These are phyloP conservation scores for honey bee (Apis mellifera) DNA, from an alignment of 1,140 invertebrate genomes.

Conservation along the genomic window Amel_HAv3.1 CM009936.2:8138001-8138500, in stretches of 20 bases:
- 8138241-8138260: slow-evolving; percentile 1
- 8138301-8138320: slow-evolving; percentile 76
- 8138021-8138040: slow-evolving; percentile 40
- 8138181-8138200: slow-evolving; percentile 3
- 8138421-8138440: slow-evolving; percentile 32
- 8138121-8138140: slow-evolving; percentile 25
- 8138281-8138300: slow-evolving; percentile 65
- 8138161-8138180: background rate
- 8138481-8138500: slow-evolving; percentile 78
- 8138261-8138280: slow-evolving; percentile 57
- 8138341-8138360: slow-evolving; percentile 42
- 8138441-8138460: slow-evolving; percentile 16
- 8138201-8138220: slow-evolving; percentile 23
- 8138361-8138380: slow-evolving; percentile 29
- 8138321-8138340: slow-evolving; percentile 62
- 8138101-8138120: slow-evolving; percentile 54
- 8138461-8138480: slow-evolving; percentile 70
- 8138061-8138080: slow-evolving; percentile 53
- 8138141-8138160: slow-evolving; percentile 4
- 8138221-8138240: slow-evolving; percentile 24
- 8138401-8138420: no score
- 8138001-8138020: slow-evolving; percentile 41
- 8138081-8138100: slow-evolving; percentile 56
- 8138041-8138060: slow-evolving; percentile 43
- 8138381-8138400: slow-evolving; percentile 35